phyloP scores from a whole-genome alignment of 2,113 vertebrate species.

The Chloroceryle aenea region DNA sequence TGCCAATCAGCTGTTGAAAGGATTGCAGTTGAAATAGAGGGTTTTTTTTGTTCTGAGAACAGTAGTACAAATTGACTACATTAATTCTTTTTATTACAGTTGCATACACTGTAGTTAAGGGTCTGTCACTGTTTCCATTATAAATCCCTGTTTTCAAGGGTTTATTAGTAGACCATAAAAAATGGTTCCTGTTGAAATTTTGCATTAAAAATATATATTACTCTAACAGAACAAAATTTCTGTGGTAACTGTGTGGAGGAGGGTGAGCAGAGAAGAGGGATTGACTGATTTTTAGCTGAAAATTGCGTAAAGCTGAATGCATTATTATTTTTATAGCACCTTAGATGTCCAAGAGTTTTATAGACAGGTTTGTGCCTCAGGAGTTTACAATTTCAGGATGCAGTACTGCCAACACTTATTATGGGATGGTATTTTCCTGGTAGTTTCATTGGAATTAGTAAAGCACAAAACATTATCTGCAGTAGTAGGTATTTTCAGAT shows the following conservation, averaged over 20 bases:
- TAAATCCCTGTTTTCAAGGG: constrained; percentile 73
- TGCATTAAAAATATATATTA: constrained; percentile 38
- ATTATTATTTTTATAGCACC: constrained; percentile 50
- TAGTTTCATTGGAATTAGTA: constrained; percentile 5
- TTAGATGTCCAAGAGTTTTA: constrained; percentile 44
- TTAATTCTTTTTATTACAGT: constrained; percentile 84
- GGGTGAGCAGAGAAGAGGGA: not conserved
- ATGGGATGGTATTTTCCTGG: not conserved
- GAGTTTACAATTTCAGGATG: constrained; percentile 29
- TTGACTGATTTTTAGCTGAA: constrained; percentile 31
- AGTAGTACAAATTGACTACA: constrained; percentile 86
- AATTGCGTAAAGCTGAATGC: constrained; percentile 37
- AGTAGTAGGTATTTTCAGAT: not conserved
- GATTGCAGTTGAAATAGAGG: constrained; percentile 75
- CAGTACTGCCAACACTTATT: not conserved
- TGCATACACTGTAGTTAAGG: constrained; percentile 76
- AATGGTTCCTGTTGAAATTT: constrained; percentile 67
- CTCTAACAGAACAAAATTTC: constrained; percentile 36
- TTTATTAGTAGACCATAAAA: constrained; percentile 75
- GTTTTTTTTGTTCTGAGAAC: constrained; percentile 82
- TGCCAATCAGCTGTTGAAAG: constrained; percentile 86
- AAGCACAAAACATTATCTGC: not conserved
- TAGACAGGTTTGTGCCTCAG: constrained; percentile 29
- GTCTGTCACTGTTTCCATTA: constrained; percentile 76
- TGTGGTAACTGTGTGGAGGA: not conserved